Percentiles rank a stretch among this genome's conserved stretches.
Conservation (phyloP, 2,888 invertebrate genomes). For the Phyllotreta cruciferae region DNA sequence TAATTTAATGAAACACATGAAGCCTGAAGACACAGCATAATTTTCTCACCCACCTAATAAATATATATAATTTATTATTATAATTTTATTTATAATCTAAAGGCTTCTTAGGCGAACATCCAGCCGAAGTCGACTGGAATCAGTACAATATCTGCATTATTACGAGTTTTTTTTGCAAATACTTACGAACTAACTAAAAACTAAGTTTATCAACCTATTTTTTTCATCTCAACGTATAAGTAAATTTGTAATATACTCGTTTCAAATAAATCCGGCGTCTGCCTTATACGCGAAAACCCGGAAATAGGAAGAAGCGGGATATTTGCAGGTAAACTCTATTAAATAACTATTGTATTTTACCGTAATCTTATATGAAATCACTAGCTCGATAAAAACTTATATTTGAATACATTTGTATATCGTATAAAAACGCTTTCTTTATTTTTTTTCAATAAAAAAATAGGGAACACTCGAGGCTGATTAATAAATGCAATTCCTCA, state of each 20-base stretch:
- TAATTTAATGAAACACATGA: background rate
- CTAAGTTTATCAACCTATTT: conserved; percentile 49
- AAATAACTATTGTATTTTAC: conserved; percentile 38
- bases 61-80: conserved; percentile 34
- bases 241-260: conserved; percentile 48
- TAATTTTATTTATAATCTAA: conserved; percentile 52
- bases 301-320: conserved; percentile 56
- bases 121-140: conserved; percentile 55
- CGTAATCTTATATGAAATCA: conserved; percentile 40
- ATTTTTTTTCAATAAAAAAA: background rate
- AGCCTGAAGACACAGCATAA: conserved; percentile 13
- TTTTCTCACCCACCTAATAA: conserved; percentile 22
- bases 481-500: conserved; percentile 5
- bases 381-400: conserved; percentile 30
- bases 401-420: conserved; percentile 8
- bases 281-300: conserved; percentile 53
- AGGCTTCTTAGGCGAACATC: conserved; percentile 60
- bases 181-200: conserved; percentile 55
- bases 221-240: conserved; percentile 42
- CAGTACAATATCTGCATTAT: conserved; percentile 53
- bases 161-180: conserved; percentile 54
- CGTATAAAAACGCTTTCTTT: conserved; percentile 8
- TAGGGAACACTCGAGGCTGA: conserved; percentile 12
- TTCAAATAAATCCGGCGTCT: conserved; percentile 55
- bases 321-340: conserved; percentile 42